Evolutionary conservation across 2,113 vertebrate species (phyloP).

Genomic region (Lasiurus cinereus): DNA sequence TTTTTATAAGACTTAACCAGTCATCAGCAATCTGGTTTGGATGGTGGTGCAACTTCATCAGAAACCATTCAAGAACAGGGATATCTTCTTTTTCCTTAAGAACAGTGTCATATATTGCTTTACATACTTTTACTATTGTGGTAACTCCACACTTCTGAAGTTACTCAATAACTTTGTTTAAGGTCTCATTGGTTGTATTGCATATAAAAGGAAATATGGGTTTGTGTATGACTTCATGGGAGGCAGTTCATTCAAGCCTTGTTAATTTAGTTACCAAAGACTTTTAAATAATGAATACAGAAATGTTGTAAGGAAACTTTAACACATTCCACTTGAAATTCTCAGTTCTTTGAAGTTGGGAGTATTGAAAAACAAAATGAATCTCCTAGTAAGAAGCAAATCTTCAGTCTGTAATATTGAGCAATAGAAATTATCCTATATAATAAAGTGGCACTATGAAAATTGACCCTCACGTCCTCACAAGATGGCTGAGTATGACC

Average conservation of each 20-base stretch:
- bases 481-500: too few species aligned
- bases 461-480: too few species aligned
- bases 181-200: neutral
- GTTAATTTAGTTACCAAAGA: neutral
- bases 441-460: too few species aligned
- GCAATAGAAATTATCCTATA: too few species aligned
- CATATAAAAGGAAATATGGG: neutral
- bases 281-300: constrained; percentile 1
- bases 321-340: neutral
- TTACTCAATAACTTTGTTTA: neutral
- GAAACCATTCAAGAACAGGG: neutral
- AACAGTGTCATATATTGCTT: neutral
- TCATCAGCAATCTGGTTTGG: neutral
- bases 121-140: neutral
- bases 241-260: neutral
- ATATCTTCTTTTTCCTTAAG: neutral
- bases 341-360: neutral
- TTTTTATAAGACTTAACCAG: neutral
- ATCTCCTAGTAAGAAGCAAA: neutral
- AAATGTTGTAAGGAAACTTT: constrained; percentile 34
- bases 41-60: neutral
- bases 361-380: neutral
- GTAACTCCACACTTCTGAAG: neutral
- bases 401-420: neutral
- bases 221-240: neutral